Base-by-base conservation (phyloP, 2,888 invertebrate genomes). In the Agriopis leucophaearia region DNA sequence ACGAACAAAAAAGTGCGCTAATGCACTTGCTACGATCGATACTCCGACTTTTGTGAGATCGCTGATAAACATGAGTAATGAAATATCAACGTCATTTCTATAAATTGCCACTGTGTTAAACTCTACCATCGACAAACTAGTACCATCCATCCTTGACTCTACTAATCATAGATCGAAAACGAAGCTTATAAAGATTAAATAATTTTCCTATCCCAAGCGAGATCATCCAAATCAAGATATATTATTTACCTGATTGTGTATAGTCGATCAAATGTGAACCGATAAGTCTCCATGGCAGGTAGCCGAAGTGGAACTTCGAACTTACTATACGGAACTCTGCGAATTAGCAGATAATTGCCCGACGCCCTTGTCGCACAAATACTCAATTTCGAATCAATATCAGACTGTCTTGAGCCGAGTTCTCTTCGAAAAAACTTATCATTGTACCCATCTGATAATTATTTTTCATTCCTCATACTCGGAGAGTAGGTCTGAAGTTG, bases 11-110 rank as follows among this genome's bases (percentile, higher is more conserved):
- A 45, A 54, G 44, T 10, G 44, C 60, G 15, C 45, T 61, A 45
- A 61, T 54, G 54, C 52, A 27, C 42, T 50, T 18, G 38, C 42
- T 38, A 58, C 38, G 50, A 51, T 58, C 12, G 40, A 56, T 35
- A 47, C 45, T 38, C 12, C n/a, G 51, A 54, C 16, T 57, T 54
- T n/a, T n/a, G 16, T 52, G 35, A 15, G 52, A 35, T 64, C 35
- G 27, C 58, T 58, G 59, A 59, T 48, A 59, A 15, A 38, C 52
- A 42, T 59, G 35, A 54, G 13, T 65, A 55, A 65, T 60, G 47
- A 55, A 38, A 40, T 42, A 42, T 13, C 59, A 40, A 16, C 40
- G 42, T 59, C 40, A 27, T n/a, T 35, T 16, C 55, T 35, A 40
- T 13, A 48, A 36, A 47, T 27, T 40, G 1, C 16, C 16, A 38